These are phyloP conservation scores for Hippoglossus hippoglossus DNA, from an alignment of 2,797 vertebrate species.

Conservation along the genomic window DNA sequence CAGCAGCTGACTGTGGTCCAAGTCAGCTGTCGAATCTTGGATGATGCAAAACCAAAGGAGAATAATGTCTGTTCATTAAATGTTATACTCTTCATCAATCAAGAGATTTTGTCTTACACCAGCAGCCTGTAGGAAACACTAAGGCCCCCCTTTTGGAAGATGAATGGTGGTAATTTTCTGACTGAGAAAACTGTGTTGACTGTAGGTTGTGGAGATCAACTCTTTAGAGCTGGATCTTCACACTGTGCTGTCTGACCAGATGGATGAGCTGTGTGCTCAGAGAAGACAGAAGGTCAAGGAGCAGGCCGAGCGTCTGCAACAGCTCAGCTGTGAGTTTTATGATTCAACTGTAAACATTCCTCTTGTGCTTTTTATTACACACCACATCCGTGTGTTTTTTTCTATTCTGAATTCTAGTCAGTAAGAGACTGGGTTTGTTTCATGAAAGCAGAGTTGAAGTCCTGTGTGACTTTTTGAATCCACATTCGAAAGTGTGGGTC, in stretches of 20 bases:
- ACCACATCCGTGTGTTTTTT: too few relatives aligned
- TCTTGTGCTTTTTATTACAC: background rate
- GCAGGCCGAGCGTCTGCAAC: constrained; percentile 86
- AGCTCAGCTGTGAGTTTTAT: constrained; percentile 84
- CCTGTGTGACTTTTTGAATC: too few relatives aligned
- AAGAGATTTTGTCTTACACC: background rate
- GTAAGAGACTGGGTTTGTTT: too few relatives aligned
- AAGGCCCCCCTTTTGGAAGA: background rate
- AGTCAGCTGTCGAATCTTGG: too few relatives aligned
- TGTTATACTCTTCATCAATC: background rate
- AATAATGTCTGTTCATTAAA: background rate
- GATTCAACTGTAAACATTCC: background rate
- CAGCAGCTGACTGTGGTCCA: too few relatives aligned
- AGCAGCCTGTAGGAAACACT: background rate
- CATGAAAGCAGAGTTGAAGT: too few relatives aligned
- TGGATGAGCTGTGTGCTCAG: constrained; percentile 75
- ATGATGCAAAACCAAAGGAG: too few relatives aligned
- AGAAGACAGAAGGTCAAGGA: constrained; percentile 86
- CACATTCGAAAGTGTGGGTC: too few relatives aligned
- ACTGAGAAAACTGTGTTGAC: background rate
- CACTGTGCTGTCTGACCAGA: constrained; percentile 84
- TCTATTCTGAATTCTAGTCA: too few relatives aligned
- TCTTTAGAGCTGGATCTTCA: constrained; percentile 88
- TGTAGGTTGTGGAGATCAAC: constrained; percentile 83
- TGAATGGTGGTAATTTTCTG: background rate